Conservation (phyloP, 2,113 vertebrate species). For the Orycteropus afer region DNA sequence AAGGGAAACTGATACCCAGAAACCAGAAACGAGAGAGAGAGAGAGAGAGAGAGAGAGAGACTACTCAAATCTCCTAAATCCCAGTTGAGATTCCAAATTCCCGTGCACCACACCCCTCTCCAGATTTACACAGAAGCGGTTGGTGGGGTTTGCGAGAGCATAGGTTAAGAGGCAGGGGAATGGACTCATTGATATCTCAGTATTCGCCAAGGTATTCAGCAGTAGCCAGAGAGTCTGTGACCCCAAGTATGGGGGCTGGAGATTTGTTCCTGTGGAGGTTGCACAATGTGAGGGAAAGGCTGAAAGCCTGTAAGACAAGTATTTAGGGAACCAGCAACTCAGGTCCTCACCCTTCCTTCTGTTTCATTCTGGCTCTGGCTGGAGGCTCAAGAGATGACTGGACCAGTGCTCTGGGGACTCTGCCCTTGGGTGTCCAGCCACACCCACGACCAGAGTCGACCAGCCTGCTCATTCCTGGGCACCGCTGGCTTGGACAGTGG, state of each 20-base stretch:
- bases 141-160: background rate
- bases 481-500: background rate
- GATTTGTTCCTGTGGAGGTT: background rate
- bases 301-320: background rate
- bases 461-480: background rate
- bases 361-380: background rate
- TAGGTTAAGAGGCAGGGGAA: background rate
- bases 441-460: background rate
- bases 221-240: background rate
- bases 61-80: conserved; percentile 6
- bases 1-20: conserved; percentile 11
- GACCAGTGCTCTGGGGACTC: background rate
- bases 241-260: background rate
- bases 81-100: background rate
- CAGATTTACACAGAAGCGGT: background rate
- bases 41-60: background rate
- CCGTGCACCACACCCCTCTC: background rate
- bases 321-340: background rate
- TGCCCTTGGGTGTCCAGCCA: background rate
- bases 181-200: background rate
- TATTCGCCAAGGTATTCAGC: background rate
- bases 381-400: background rate
- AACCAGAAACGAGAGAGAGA: background rate
- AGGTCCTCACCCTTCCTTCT: background rate
- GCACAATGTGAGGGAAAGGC: no score